Evolutionary conservation across 2,888 invertebrate species (phyloP).

Genomic region (Sphaerophoria taeniata): DNA sequence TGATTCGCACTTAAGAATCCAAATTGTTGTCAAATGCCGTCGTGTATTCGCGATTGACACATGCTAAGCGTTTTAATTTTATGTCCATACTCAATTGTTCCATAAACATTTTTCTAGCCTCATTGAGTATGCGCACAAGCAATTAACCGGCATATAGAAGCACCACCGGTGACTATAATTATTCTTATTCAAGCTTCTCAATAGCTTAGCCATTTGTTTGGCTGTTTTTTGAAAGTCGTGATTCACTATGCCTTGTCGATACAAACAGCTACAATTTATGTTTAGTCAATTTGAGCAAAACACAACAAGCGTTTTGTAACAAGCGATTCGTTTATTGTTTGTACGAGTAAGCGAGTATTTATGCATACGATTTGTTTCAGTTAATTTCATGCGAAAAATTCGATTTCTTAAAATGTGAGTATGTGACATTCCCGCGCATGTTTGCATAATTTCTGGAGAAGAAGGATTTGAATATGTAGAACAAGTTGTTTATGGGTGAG

Average conservation of each 20-base stretch:
- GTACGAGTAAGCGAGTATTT: neutral
- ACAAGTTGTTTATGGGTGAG: constrained; percentile 6
- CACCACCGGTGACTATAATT: constrained; percentile 56
- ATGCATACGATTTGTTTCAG: constrained; percentile 72
- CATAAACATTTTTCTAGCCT: constrained; percentile 39
- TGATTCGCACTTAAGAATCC: constrained; percentile 74
- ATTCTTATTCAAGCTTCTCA: constrained; percentile 61
- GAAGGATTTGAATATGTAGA: neutral
- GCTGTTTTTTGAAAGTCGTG: constrained; percentile 21
- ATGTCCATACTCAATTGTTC: constrained; percentile 11
- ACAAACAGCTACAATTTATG: constrained; percentile 63
- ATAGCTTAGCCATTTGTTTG: neutral
- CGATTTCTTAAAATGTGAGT: constrained; percentile 31
- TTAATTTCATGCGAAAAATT: constrained; percentile 52
- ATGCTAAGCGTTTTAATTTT: constrained; percentile 70
- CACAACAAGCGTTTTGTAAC: constrained; percentile 58
- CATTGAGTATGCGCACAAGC: constrained; percentile 73
- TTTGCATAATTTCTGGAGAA: constrained; percentile 24
- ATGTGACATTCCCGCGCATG: constrained; percentile 44
- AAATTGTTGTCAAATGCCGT: constrained; percentile 74
- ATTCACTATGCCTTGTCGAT: constrained; percentile 45
- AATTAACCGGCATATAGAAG: constrained; percentile 61
- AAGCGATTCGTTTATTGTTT: constrained; percentile 45
- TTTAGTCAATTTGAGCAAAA: constrained; percentile 63
- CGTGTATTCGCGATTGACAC: constrained; percentile 71